Conservation (phyloP, 2,113 vertebrate genomes). For the Delphinapterus leucas region DNA sequence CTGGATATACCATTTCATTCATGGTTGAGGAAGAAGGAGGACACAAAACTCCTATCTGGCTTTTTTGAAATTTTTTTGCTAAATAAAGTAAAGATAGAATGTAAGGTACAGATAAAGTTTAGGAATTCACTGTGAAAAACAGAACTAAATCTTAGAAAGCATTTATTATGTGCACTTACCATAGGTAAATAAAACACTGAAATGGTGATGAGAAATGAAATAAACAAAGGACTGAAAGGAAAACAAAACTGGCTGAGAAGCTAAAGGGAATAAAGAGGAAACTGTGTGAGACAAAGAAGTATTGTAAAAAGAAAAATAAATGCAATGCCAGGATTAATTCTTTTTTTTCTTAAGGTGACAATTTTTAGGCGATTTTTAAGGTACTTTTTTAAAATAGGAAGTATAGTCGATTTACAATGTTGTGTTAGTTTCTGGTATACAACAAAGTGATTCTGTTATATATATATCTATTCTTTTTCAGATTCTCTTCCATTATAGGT, state of each 20-base stretch:
- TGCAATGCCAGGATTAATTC: neutral
- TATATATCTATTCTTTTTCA: neutral
- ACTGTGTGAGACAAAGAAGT: neutral
- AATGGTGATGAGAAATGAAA: neutral
- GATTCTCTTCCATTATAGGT: neutral
- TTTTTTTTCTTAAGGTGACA: neutral
- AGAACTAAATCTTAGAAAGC: conserved; percentile 31
- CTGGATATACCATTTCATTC: neutral
- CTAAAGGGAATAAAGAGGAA: neutral
- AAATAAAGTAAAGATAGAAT: neutral
- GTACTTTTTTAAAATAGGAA: neutral
- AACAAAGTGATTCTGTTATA: neutral
- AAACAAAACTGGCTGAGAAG: neutral
- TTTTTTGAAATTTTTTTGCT: neutral
- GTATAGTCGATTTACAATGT: neutral
- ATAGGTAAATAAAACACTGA: neutral
- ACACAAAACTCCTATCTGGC: neutral
- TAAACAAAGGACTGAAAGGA: neutral
- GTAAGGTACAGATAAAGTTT: neutral
- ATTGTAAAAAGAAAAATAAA: neutral
- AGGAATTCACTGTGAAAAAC: neutral
- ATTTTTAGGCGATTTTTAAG: neutral
- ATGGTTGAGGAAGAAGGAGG: neutral
- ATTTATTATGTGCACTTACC: neutral
- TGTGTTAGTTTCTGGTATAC: neutral